A percentile compares a stretch with the other conserved stretches of the same genome.
These are phyloP conservation scores for Rhinolophus ferrumequinum DNA, from an alignment of 2,113 vertebrate genomes.

Conservation along the genomic window DNA sequence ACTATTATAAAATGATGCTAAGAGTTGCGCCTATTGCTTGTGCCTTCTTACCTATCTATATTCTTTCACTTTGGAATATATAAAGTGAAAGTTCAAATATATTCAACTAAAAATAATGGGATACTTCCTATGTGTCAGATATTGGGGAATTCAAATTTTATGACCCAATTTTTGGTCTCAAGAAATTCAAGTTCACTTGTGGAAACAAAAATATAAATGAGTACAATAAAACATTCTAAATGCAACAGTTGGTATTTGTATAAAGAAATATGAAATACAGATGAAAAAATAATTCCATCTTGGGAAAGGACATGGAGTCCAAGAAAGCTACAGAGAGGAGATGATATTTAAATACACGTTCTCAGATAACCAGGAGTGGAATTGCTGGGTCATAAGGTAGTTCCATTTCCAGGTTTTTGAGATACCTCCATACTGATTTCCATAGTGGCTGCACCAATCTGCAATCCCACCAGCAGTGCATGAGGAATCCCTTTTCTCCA, in stretches of 20 bases:
- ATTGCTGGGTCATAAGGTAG: too few species aligned
- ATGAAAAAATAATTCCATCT: not conserved
- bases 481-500: too few species aligned
- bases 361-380: not conserved
- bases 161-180: not conserved
- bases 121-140: not conserved
- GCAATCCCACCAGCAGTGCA: too few species aligned
- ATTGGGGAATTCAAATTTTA: not conserved
- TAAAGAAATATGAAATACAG: not conserved
- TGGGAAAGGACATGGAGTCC: not conserved
- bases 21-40: not conserved
- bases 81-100: not conserved
- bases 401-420: too few species aligned
- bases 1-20: not conserved
- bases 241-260: not conserved
- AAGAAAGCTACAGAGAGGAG: not conserved
- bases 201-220: constrained; percentile 20
- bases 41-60: not conserved
- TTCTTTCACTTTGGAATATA: not conserved
- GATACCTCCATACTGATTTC: too few species aligned
- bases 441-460: too few species aligned
- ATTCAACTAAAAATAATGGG: not conserved
- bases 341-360: not conserved
- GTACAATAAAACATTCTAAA: not conserved
- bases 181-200: constrained; percentile 7